Base-by-base conservation (phyloP, 2,888 invertebrate genomes). In the Leucoma salicis region DNA sequence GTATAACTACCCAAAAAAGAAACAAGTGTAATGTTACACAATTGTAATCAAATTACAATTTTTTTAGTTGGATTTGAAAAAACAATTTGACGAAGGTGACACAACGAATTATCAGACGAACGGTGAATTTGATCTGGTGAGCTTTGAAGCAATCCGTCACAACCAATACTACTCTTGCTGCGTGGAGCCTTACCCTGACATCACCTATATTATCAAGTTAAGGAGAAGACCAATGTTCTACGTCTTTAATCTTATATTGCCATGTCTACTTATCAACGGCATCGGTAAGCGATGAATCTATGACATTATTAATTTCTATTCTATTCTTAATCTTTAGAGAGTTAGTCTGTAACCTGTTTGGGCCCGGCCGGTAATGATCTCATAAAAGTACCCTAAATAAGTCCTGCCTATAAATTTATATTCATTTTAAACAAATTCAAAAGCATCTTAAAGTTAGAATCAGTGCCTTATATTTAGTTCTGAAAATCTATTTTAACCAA, bases 61-160 rank as follows among this genome's bases (percentile, higher is more conserved):
- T 37, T 35, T 15, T 7, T 79, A 95, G 95, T 82, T 95, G 69
- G 94, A 95, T 68, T 78, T 96, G 35, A 92, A 93, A 53, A 92
- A 94, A 66, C 94, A 95, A 68, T 94, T 94, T 38, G 94, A 95
- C 67, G 93, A 94, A 66, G 96, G 96, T 0, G 97, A 97, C 79
- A 92, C 94, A 36, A 94, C 94, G 57, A 96, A 96, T 86, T 97
- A 97, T 79, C 96, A 97, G 72, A 94, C 94, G n/a, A 97, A 96
- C 76, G 96, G 96, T 1, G 97, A 97, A 81, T 97, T 97, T 82
- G 95, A 96, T 74, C 84, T 97, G 56, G 91, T 95, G 50, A 93
- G 94, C 70, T 95, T 95, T 71, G 93, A 93, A 0, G 94, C 94
- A 0, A 91, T 92, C 48, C 91, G 93, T 53, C 93, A 95, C 80